Evolutionary conservation across 2,113 vertebrate genomes (phyloP).

Genomic region (Sebastes schlegelii): DNA sequence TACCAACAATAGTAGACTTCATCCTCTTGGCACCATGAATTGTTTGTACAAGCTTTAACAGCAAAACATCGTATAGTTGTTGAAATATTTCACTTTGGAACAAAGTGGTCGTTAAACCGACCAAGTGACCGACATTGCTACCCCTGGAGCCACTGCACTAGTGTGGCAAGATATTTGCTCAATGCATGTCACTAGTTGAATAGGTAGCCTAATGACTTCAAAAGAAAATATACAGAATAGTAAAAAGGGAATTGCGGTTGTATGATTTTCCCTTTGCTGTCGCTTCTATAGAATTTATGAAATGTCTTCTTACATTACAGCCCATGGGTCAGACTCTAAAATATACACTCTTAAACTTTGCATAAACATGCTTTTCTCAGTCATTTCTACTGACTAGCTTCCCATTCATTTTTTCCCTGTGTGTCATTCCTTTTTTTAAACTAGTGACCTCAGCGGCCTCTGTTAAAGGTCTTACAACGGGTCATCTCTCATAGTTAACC

Average conservation of each 20-base stretch:
- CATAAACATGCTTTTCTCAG: slow-evolving; percentile 61
- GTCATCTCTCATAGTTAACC: slow-evolving; percentile 49
- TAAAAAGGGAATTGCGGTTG: neutral
- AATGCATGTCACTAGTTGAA: neutral
- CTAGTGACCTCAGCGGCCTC: slow-evolving; percentile 17
- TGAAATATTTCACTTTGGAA: neutral
- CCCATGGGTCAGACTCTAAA: slow-evolving; percentile 36
- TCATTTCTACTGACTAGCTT: slow-evolving; percentile 28
- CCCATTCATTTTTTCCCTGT: slow-evolving; percentile 18
- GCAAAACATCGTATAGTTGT: neutral
- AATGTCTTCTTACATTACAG: slow-evolving; percentile 31
- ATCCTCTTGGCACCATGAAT: neutral
- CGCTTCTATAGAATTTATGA: slow-evolving; percentile 22
- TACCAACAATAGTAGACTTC: neutral
- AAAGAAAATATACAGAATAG: slow-evolving; percentile 6
- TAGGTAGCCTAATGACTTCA: neutral
- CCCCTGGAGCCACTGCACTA: neutral
- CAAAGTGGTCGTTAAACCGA: neutral
- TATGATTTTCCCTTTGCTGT: slow-evolving; percentile 15
- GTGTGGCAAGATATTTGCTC: neutral
- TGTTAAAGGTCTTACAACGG: slow-evolving; percentile 3
- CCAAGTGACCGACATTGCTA: neutral
- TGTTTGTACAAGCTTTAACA: neutral
- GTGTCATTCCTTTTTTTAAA: slow-evolving; percentile 40
- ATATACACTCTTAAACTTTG: slow-evolving; percentile 41